These are phyloP conservation scores for Microplitis demolitor DNA, from an alignment of 1,140 invertebrate genomes.

Conservation along the genomic window DNA sequence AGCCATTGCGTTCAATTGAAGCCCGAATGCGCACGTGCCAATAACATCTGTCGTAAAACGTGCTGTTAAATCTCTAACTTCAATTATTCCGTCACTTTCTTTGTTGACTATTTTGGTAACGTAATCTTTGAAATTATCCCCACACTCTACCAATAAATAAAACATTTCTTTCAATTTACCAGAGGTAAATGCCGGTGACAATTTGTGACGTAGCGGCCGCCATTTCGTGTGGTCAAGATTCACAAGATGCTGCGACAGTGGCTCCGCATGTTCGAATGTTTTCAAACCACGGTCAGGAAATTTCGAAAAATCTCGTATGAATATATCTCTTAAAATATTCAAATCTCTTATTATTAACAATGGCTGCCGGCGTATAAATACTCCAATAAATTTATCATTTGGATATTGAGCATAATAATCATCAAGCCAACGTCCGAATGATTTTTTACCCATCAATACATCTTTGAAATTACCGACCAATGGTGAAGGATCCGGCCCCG, in stretches of 20 bases:
- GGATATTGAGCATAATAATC: slow-evolving; percentile 41
- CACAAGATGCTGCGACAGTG: slow-evolving; percentile 49
- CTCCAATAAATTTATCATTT: slow-evolving; percentile 53
- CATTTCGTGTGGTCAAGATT: slow-evolving; percentile 42
- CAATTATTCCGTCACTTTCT: slow-evolving; percentile 48
- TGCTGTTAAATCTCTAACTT: slow-evolving; percentile 56
- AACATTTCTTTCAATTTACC: slow-evolving; percentile 63
- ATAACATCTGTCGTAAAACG: slow-evolving; percentile 65
- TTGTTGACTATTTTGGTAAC: slow-evolving; percentile 45
- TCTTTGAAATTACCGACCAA: slow-evolving; percentile 49
- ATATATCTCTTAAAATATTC: slow-evolving; percentile 55
- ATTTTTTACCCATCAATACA: slow-evolving; percentile 26
- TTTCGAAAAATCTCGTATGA: slow-evolving; percentile 60
- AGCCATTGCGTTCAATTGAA: slow-evolving; percentile 61
- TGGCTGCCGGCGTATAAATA: slow-evolving; percentile 51
- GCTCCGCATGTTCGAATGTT: slow-evolving; percentile 47
- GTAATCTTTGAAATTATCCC: slow-evolving; percentile 54
- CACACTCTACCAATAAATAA: slow-evolving; percentile 48
- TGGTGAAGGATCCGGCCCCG: slow-evolving; percentile 38
- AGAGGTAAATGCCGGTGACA: slow-evolving; percentile 58
- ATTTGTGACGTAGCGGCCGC: slow-evolving; percentile 18
- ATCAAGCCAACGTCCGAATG: slow-evolving; percentile 20
- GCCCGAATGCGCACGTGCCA: slow-evolving; percentile 40
- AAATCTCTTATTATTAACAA: slow-evolving; percentile 54
- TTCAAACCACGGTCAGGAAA: slow-evolving; percentile 55